A percentile compares a stretch with the other conserved stretches of the same genome.
phyloP scores from a whole-genome alignment of 2,797 vertebrate species.

The Eutrigla gurnardus region DNA sequence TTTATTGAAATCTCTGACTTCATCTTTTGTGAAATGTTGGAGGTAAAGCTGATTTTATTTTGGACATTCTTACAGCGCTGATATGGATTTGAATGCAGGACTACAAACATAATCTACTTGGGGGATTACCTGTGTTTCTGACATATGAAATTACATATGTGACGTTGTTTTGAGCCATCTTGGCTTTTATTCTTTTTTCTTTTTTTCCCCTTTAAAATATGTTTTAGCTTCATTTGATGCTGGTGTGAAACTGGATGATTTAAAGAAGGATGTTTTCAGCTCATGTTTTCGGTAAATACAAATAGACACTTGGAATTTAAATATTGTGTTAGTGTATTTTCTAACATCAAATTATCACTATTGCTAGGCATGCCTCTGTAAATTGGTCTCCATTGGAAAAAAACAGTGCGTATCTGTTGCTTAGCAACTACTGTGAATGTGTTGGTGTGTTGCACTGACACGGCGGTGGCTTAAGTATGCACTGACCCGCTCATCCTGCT shows the following conservation, averaged over 20 bases:
- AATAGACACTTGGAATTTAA: not conserved
- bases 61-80: not conserved
- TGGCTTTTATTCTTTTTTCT: not conserved
- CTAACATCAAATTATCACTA: constrained; percentile 44
- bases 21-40: not conserved
- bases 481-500: constrained; percentile 56
- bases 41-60: not conserved
- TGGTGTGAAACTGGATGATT: not conserved
- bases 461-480: constrained; percentile 65
- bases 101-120: too few species aligned
- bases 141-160: not conserved
- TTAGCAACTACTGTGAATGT: constrained; percentile 72
- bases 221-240: not conserved
- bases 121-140: not conserved
- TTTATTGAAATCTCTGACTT: too few species aligned
- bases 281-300: not conserved
- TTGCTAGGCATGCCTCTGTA: constrained; percentile 48
- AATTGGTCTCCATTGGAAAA: constrained; percentile 53
- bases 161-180: not conserved
- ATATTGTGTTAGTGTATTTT: not conserved
- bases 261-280: not conserved
- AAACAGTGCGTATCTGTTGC: constrained; percentile 68
- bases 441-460: constrained; percentile 52
- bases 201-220: not conserved
- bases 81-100: not conserved